These are phyloP conservation scores for Chiroxiphia lanceolata DNA, from an alignment of 2,797 vertebrate genomes.

Conservation along the genomic window DNA sequence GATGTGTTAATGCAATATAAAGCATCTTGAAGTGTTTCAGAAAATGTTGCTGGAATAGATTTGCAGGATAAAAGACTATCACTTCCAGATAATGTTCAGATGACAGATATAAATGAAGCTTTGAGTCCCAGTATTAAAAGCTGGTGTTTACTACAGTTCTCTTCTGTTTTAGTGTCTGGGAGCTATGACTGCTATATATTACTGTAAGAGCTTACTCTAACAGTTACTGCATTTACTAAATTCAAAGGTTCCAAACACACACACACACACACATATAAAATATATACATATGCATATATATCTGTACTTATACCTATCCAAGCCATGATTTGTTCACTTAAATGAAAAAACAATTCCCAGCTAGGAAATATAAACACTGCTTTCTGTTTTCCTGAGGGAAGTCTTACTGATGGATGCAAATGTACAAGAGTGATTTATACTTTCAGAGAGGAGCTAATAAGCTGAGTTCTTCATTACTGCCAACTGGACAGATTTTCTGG, in stretches of 20 bases:
- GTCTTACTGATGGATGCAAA: not conserved
- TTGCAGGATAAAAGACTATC: not conserved
- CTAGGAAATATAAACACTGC: not conserved
- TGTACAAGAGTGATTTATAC: not conserved
- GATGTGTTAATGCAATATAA: not conserved
- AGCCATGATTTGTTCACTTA: not conserved
- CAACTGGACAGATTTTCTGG: not conserved
- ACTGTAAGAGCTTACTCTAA: not conserved
- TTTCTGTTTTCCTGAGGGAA: not conserved
- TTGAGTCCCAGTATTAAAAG: not conserved
- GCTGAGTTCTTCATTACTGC: not conserved
- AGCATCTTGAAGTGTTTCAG: not conserved
- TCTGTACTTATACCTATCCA: not conserved
- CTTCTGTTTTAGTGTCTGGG: not conserved
- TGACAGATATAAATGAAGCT: not conserved
- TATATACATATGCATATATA: not conserved
- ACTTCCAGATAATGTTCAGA: not conserved
- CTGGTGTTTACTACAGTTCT: not conserved
- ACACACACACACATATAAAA: not conserved
- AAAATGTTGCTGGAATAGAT: conserved; percentile 1
- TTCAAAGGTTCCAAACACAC: not conserved
- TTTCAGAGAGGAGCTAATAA: not conserved
- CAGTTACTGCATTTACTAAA: not conserved
- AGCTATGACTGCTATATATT: not conserved
- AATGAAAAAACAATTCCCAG: not conserved